Evolutionary conservation across 2,113 vertebrate species (phyloP).

Genomic region (Gymnarchus niloticus): DNA sequence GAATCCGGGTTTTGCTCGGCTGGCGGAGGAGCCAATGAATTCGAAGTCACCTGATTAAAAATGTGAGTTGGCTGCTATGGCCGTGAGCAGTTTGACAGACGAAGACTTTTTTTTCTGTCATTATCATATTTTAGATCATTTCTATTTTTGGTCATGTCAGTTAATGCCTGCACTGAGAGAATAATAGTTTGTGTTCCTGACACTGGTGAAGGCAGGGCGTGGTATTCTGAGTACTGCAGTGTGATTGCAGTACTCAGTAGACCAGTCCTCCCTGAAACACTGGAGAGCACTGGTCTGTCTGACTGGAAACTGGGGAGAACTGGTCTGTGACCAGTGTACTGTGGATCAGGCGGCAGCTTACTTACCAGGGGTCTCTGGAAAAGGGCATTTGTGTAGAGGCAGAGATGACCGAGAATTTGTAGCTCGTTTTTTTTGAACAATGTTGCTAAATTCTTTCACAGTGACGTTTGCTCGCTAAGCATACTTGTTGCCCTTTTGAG

Average conservation of each 20-base stretch:
- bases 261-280: background rate
- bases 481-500: background rate
- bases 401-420: background rate
- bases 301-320: background rate
- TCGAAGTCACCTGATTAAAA: background rate
- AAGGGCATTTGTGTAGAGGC: background rate
- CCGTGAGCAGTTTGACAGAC: background rate
- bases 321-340: background rate
- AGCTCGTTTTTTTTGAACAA: background rate
- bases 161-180: slow-evolving; percentile 1
- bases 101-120: background rate
- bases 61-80: background rate
- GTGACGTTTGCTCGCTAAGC: background rate
- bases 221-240: too few species aligned
- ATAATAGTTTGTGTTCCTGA: background rate
- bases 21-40: background rate
- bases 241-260: background rate
- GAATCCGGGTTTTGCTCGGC: background rate
- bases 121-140: slow-evolving; percentile 7
- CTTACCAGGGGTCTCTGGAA: background rate
- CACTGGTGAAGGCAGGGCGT: too few species aligned
- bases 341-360: background rate
- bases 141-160: slow-evolving; percentile 9
- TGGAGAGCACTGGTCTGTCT: background rate
- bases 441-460: too few species aligned